phyloP scores from a whole-genome alignment of 2,797 vertebrate genomes.

The Chaenodraco wilsoni region DNA sequence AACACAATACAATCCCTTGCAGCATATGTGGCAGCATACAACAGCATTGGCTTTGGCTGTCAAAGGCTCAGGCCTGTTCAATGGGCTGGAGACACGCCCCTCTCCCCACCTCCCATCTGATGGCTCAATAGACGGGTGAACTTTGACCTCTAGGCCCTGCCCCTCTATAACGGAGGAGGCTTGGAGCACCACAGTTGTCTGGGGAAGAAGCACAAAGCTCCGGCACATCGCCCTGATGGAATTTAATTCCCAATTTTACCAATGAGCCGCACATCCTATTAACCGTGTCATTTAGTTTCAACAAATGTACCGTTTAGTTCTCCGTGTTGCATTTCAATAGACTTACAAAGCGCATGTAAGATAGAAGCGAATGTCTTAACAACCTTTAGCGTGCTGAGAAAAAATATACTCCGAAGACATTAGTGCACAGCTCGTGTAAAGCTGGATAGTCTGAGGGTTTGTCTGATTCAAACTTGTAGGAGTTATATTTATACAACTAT shows the following conservation, averaged over 20 bases:
- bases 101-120: conserved; percentile 71
- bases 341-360: conserved; percentile 3
- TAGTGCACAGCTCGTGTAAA: accelerated
- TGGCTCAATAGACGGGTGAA: conserved; percentile 81
- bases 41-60: conserved; percentile 68
- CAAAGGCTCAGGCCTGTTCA: conserved; percentile 58
- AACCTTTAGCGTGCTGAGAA: conserved; percentile 1
- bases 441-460: neutral
- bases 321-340: conserved; percentile 36
- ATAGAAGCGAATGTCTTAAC: conserved; percentile 2
- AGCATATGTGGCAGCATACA: conserved; percentile 68
- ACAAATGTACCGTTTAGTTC: conserved; percentile 43
- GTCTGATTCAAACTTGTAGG: neutral
- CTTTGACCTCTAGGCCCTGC: conserved; percentile 71
- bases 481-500: neutral
- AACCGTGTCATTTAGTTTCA: conserved; percentile 45
- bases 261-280: conserved; percentile 57
- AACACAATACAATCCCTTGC: conserved; percentile 71
- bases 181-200: conserved; percentile 57
- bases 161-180: conserved; percentile 25
- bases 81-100: conserved; percentile 67
- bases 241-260: conserved; percentile 60
- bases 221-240: conserved; percentile 41
- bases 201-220: conserved; percentile 34
- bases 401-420: neutral